Conservation (phyloP, 2,797 vertebrate species). For the Falco novaeseelandiae region DNA sequence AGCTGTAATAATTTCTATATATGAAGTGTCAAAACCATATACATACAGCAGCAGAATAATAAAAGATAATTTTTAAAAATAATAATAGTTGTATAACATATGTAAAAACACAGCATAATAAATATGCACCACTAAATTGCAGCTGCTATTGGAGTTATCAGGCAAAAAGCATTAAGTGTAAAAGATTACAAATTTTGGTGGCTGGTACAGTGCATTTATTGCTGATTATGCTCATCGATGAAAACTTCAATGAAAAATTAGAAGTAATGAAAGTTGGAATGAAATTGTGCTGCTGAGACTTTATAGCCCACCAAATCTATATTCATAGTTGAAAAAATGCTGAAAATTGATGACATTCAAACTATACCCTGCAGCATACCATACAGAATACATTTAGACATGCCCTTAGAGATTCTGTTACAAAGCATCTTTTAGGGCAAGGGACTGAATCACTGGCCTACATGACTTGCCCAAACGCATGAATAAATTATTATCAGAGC, state of each 20-base stretch:
- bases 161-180: background rate
- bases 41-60: background rate
- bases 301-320: background rate
- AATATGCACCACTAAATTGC: background rate
- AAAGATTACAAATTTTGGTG: background rate
- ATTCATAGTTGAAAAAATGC: background rate
- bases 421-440: background rate
- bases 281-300: background rate
- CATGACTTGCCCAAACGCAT: background rate
- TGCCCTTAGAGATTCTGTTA: background rate
- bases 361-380: background rate
- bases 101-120: background rate
- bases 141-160: background rate
- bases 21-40: background rate
- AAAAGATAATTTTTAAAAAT: background rate
- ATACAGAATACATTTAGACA: background rate
- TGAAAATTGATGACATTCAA: background rate
- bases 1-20: background rate
- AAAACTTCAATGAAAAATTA: background rate
- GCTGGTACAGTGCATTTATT: background rate
- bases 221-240: background rate
- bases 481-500: background rate
- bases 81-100: background rate
- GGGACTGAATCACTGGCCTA: background rate
- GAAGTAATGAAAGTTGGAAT: background rate